Conservation (phyloP, 1,140 invertebrate species). For the Drosophila lacteicornis region DNA sequence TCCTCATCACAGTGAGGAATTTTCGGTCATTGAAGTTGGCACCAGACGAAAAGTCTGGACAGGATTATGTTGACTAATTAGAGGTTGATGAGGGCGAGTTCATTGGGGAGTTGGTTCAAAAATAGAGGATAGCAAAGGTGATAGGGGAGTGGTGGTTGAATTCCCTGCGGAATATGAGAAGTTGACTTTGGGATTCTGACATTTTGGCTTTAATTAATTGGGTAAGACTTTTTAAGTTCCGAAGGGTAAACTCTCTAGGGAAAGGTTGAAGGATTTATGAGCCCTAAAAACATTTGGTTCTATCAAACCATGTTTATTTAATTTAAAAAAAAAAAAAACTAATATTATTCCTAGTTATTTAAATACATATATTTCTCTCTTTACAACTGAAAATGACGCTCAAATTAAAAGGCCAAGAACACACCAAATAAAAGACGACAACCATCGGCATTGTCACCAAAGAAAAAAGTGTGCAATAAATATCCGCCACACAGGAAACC, state of each 20-base stretch:
- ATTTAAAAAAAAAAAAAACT: too few species aligned
- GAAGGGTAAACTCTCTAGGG: background rate
- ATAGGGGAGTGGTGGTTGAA: background rate
- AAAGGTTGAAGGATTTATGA: background rate
- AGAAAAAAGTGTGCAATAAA: slow-evolving; percentile 38
- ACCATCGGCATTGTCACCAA: slow-evolving; percentile 21
- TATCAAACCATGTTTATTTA: too few species aligned
- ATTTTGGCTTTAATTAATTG: slow-evolving; percentile 15
- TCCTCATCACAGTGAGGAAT: slow-evolving; percentile 19
- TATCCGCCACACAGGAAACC: slow-evolving; percentile 34
- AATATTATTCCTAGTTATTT: background rate
- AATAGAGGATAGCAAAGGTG: background rate
- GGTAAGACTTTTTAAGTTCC: slow-evolving; percentile 1
- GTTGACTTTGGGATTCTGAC: slow-evolving; percentile 12
- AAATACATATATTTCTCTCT: background rate
- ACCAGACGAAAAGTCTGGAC: slow-evolving; percentile 30
- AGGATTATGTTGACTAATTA: slow-evolving; percentile 76
- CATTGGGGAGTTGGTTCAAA: slow-evolving; percentile 39
- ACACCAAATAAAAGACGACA: slow-evolving; percentile 12
- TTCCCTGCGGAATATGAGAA: background rate
- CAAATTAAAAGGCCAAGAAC: slow-evolving; percentile 46
- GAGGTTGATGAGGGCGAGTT: slow-evolving; percentile 55
- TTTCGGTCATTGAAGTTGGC: slow-evolving; percentile 24
- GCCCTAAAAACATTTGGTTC: too few species aligned
- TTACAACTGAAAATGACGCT: slow-evolving; percentile 25